Base-by-base conservation (phyloP, 2,113 vertebrate genomes). In the Pagrus major region DNA sequence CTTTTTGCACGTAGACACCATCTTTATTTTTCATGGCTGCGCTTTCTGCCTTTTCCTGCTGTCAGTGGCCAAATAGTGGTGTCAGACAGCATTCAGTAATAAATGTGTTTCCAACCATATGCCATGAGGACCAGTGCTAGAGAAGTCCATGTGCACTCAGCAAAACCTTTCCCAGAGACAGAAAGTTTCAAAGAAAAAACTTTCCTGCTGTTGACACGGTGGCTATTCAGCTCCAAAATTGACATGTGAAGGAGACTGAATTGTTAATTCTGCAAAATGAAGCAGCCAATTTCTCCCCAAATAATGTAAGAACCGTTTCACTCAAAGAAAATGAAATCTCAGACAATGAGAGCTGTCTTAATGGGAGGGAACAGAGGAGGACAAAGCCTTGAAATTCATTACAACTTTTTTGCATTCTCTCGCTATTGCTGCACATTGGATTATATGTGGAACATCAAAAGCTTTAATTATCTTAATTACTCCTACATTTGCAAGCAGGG, bases 381-480 rank as follows among this genome's bases (percentile, higher is more conserved):
- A 86, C 69, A 85, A 76, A 88, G 80, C 42, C 74, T 51, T 68
- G 77, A 56, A 91, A 89, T 87, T 84, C 80, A 88, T 83, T 71
- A 68, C 56, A 81, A 58, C 51, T 80, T 35, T 39, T 70, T n/a
- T 64, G 51, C 67, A 54, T 84, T 78, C 72, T 29, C 68, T 64
- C 67, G 58, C 78, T 33, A 70, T 58, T 75, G 70, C 79, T 64
- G 71, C 74, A 71, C 80, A 71, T 75, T 59, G 72, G 75, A 89
- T 91, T 86, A 83, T 86, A 89, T 78, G 76, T 56, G 58, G 70
- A 77, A 92, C 90, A 92, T 94, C 90, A 90, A 91, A 91, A 92
- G 91, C 91, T 84, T 90, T 92, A 89, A 94, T 94, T 91, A 93
- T 91, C 88, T 89, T 93, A 93, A 94, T 93, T 94, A 92, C 85